These are phyloP conservation scores for Sebastes iracundus DNA, from an alignment of 2,797 vertebrate genomes.

Conservation along the genomic window DNA sequence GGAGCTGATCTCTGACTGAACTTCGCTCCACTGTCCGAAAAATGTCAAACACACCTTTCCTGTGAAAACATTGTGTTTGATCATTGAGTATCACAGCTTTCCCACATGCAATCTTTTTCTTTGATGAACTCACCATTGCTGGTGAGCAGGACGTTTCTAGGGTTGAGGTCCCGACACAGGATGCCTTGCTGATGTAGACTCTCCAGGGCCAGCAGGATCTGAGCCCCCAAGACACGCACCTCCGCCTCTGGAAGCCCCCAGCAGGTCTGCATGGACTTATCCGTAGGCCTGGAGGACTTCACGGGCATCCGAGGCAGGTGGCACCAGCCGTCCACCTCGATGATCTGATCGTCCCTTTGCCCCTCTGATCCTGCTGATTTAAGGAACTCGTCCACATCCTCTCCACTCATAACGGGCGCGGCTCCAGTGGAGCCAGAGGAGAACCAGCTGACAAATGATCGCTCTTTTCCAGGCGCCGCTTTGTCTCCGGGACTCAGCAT, in stretches of 20 bases:
- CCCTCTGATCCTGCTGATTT: conserved; percentile 44
- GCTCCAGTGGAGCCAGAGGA: conserved; percentile 26
- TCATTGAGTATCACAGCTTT: not conserved
- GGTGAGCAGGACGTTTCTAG: conserved; percentile 92
- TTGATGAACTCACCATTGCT: conserved; percentile 83
- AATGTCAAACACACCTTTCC: conserved; percentile 93
- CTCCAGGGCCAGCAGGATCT: conserved; percentile 92
- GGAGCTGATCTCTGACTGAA: conserved; percentile 88
- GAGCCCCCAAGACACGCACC: conserved; percentile 91
- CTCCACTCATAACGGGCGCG: conserved; percentile 8
- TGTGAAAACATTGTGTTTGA: conserved; percentile 64
- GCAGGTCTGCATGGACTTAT: conserved; percentile 50
- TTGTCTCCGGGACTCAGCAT: conserved; percentile 57
- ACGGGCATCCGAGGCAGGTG: conserved; percentile 60
- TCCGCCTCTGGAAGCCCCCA: conserved; percentile 89
- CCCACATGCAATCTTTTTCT: not conserved
- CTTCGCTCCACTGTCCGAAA: conserved; percentile 98
- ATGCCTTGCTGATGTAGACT: conserved; percentile 95
- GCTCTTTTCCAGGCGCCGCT: conserved; percentile 18
- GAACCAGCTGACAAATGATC: conserved; percentile 35
- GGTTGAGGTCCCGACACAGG: conserved; percentile 94
- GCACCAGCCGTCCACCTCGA: conserved; percentile 80
- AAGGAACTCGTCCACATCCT: conserved; percentile 29
- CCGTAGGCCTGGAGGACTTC: conserved; percentile 37
- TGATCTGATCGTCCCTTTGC: conserved; percentile 73